Base-by-base conservation (phyloP, 2,888 invertebrate genomes). In the Hemicrepidius hirtus region DNA sequence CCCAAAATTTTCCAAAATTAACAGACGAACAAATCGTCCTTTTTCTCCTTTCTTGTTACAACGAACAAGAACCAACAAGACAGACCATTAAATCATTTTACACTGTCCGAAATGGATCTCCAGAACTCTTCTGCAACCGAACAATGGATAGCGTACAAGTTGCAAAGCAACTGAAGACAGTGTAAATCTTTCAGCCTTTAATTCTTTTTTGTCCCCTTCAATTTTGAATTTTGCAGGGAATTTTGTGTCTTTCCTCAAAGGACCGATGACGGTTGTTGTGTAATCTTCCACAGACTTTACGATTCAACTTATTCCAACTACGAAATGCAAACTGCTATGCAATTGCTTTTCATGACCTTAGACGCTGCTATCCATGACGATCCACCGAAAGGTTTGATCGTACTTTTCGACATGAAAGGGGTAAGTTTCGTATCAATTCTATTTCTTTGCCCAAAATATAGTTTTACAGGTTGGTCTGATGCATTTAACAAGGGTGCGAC, bases 331-430 rank as follows among this genome's bases (percentile, higher is more conserved):
- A 85, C 89, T 35, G 90, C 90, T 9, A 88, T 90, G 77, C 92
- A 91, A 81, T 83, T 92, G 37, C 46, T 81, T 13, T 80, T 82
- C 66, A 76, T 84, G 80, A 78, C 84, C 0, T 68, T 82, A 53
- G 83, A 92, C 81, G 87, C 88, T 13, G 89, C 89, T 68, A 83
- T 92, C 0, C 86, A 87, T 78, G 87, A 88, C 62, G 85, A 90
- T 3, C 92, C 92, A 1, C 88, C 89, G 9, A 88, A 89, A 0
- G 93, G 93, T 0, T 88, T 90, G 73, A 87, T 93, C 24, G 90
- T 93, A 80, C 86, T 93, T 0, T 91, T 93, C 75, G 93, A 93
- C 82, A 92, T 93, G 90, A 85, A 86, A 41, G 92, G 92, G 0
- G 91, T 92, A 0, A n/a, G n/a, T n/a, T n/a, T n/a, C n/a, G n/a